phyloP scores from a whole-genome alignment of 2,888 invertebrate genomes.

The Alentia gelatinosa region DNA sequence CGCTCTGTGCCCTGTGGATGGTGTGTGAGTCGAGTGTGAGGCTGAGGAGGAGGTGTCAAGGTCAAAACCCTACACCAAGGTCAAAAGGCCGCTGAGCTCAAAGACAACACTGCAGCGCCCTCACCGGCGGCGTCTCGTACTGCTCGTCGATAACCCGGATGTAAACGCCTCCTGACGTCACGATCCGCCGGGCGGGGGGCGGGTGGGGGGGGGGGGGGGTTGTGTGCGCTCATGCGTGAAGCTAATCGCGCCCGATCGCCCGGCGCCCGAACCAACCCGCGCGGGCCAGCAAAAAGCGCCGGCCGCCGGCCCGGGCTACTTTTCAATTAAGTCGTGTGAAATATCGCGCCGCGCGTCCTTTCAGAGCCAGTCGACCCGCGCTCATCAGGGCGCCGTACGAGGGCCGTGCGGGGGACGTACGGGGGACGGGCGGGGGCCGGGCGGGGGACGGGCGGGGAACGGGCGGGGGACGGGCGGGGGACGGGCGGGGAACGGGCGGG shows the following conservation, averaged over 20 bases:
- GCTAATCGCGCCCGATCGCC: neutral
- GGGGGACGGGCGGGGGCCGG: neutral
- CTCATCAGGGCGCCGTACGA: neutral
- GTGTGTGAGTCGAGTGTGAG: too few relatives aligned
- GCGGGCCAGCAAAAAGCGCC: neutral
- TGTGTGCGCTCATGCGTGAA: neutral
- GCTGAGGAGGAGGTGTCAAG: too few relatives aligned
- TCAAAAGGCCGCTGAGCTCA: too few relatives aligned
- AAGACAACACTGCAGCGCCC: neutral
- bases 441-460: neutral
- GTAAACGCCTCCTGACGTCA: too few relatives aligned
- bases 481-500: neutral
- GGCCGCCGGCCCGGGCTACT: neutral
- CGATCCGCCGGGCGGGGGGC: neutral
- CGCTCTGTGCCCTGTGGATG: too few relatives aligned
- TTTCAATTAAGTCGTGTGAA: conserved; percentile 57
- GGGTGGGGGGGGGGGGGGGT: neutral
- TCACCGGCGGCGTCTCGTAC: neutral
- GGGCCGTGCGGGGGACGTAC: conserved; percentile 8
- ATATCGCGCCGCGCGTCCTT: conserved; percentile 26
- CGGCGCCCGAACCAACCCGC: neutral
- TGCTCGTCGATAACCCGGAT: neutral
- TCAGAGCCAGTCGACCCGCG: neutral
- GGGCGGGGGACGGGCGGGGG: conserved; percentile 35
- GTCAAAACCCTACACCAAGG: too few relatives aligned